Conservation (phyloP, 2,888 invertebrate genomes). For the Clivina fossor region DNA sequence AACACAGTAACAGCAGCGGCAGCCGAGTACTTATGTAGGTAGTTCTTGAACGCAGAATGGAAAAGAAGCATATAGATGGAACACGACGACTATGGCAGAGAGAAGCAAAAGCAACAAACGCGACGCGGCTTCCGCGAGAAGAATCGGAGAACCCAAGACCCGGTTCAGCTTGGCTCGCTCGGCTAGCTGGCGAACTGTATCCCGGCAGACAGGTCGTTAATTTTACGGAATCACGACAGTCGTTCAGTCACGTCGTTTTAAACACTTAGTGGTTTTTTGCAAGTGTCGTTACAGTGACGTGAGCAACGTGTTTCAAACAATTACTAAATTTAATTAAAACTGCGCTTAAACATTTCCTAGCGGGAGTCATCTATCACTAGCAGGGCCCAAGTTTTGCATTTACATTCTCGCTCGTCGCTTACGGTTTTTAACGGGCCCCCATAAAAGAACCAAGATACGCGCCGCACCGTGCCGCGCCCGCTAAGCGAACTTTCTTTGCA, state of each 20-base stretch:
- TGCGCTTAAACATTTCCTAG: constrained; percentile 53
- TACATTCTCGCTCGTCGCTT: constrained; percentile 19
- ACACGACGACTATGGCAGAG: no score
- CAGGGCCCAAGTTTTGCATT: constrained; percentile 33
- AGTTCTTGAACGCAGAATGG: no score
- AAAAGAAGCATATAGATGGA: no score
- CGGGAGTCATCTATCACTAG: constrained; percentile 55
- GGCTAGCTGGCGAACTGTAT: constrained; percentile 15
- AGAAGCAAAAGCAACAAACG: no score
- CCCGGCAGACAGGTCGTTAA: constrained; percentile 29
- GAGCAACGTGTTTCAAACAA: constrained; percentile 52
- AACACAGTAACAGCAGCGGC: no score
- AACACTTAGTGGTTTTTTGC: constrained; percentile 54
- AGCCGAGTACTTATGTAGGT: no score
- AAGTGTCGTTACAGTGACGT: constrained; percentile 49
- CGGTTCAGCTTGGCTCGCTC: no score
- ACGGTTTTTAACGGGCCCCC: neutral
- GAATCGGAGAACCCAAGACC: no score
- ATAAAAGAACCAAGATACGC: no score
- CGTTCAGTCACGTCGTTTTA: constrained; percentile 52
- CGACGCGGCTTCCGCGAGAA: no score
- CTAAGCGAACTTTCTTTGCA: no score
- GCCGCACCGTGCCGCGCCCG: no score
- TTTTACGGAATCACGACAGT: constrained; percentile 51
- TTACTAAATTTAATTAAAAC: constrained; percentile 58